Evolutionary conservation across 1,140 invertebrate genomes (phyloP), one percentile per base, ranked within the genome.

Genomic region (Drosophila simulans): DNA sequence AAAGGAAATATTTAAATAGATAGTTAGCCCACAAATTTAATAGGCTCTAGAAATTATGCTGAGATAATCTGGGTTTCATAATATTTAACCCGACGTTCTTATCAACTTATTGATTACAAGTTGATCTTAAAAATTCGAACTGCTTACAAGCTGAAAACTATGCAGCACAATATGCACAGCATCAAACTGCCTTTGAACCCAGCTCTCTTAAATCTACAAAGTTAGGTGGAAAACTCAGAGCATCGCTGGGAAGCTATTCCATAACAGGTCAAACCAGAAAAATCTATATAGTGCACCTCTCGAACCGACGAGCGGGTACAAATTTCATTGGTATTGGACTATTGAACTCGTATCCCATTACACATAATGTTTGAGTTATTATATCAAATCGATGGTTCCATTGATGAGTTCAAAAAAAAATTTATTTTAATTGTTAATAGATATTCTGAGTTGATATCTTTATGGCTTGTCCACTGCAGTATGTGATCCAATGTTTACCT

Each of bases 221-320:
- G 4, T 10, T 17, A 13, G n/a, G 12, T 13, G 12, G 4, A 12
- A 35, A 15, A 59, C 31, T 15, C 10, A 25, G 45, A n/a, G 27
- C 3, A 22, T 13, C 1, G 22, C 5, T 12, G 27, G n/a, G n/a
- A n/a, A n/a, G n/a, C n/a, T n/a, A n/a, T 34, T 42, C 15, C 20
- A 22, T 17, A 57, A 65, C 62, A 48, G 34, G 62, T 49, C 15
- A 10, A 39, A 40, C 62, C 12, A n/a, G 31, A 39, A 27, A 17
- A 20, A 22, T 31, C 27, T 43, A 4, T 45, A 20, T 12, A 12
- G 15, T 37, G 13, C 12, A 20, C 13, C 40, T 12, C 20, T 27
- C n/a, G 51, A 51, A 27, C 11, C 5, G 17, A 27, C 22, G 17
- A 7, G 20, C 20, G 45, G 45, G 45, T 25, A n/a, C 13, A 48